Conservation (phyloP, 2,113 vertebrate species). For the Bujurquina vittata region DNA sequence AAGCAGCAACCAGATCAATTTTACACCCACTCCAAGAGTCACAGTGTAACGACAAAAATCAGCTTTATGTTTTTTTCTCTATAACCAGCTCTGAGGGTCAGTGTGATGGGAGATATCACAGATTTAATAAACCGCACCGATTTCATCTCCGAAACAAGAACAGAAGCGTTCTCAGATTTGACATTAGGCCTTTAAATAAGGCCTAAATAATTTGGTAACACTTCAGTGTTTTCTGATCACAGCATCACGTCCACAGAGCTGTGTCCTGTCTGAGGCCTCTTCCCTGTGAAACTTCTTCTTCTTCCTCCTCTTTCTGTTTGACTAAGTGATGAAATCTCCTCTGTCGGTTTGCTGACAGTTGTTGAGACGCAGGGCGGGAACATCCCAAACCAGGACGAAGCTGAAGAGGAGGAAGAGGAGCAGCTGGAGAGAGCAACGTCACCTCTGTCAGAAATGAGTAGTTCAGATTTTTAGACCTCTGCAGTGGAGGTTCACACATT, state of each 20-base stretch:
- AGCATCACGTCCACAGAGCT: no score
- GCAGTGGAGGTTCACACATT: no score
- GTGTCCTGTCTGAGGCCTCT: conserved; percentile 12
- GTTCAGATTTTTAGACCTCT: neutral
- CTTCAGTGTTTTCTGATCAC: no score
- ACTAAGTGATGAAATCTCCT: conserved; percentile 70
- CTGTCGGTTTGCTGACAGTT: conserved; percentile 19
- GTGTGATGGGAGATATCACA: no score
- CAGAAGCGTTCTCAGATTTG: no score
- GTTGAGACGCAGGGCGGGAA: neutral
- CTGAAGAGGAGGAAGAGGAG: neutral
- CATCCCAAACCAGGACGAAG: conserved; percentile 36
- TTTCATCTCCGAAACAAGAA: no score
- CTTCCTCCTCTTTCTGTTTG: conserved; percentile 39
- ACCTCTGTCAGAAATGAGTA: no score
- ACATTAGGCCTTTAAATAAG: no score
- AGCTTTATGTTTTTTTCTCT: no score
- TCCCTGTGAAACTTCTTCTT: conserved; percentile 61
- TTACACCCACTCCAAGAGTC: neutral
- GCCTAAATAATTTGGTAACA: no score
- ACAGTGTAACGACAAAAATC: neutral
- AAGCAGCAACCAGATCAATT: neutral
- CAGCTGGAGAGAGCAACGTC: neutral
- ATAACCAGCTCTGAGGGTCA: no score
- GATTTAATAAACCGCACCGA: no score